Evolutionary conservation across 1,140 invertebrate genomes (phyloP), one percentile per base, ranked within the genome.

Genomic region (Ganaspis sp.): DNA sequence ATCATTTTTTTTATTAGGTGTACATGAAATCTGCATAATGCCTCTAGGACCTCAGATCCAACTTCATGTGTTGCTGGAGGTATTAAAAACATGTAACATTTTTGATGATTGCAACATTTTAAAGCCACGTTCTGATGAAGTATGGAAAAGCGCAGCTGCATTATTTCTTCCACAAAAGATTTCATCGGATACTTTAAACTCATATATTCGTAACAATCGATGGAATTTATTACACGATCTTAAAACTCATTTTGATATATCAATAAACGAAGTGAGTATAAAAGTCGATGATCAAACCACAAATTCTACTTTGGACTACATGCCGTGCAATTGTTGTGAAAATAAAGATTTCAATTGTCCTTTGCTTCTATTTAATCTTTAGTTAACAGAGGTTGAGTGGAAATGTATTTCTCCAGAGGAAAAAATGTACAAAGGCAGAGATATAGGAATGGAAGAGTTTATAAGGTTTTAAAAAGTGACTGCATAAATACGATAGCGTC

Each of bases 401-500:
- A n/a, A n/a, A n/a, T n/a, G n/a, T n/a, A n/a, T n/a, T n/a, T n/a
- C n/a, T n/a, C n/a, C n/a, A n/a, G 69, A 70, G 9, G 1, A 23
- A 37, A 37, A 38, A 70, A 8, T n/a, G 9, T 40, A 70, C 40
- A n/a, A 29, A 37, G 69, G 40, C 15, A 37, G 40, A 38, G 40
- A 0, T n/a, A n/a, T 37, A 40, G 69, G 34, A 15, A 19, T n/a
- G 15, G 34, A 19, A 12, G 11, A 9, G 2, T 37, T 15, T 70
- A 70, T 11, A 12, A 38, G 4, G n/a, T 21, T 1, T 37, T 70
- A 8, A 38, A 58, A 73, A 12, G 40, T 69, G 72, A 54, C 29
- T 77, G 75, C 58, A 77, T 71, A 6, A 23, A 77, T 38, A 1
- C 73, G 12, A 53, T 77, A 34, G 53, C 72, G 2, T 23, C 38